phyloP scores from a whole-genome alignment of 2,797 vertebrate species.

The Intellagama lesueurii region DNA sequence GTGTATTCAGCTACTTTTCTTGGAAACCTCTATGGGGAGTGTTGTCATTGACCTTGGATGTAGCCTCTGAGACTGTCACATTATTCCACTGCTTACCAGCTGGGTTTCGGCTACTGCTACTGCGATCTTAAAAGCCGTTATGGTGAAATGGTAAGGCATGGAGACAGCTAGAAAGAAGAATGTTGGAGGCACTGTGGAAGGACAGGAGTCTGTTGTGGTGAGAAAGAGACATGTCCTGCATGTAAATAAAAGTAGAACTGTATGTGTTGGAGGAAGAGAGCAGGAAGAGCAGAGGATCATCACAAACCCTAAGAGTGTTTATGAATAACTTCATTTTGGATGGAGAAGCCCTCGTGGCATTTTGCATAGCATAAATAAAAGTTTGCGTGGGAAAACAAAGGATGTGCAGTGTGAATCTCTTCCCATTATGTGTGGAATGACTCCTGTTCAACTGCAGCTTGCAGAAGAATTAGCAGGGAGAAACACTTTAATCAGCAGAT shows the following conservation, averaged over 20 bases:
- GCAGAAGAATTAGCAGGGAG: not conserved
- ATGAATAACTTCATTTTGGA: not conserved
- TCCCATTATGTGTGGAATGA: not conserved
- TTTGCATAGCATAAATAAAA: not conserved
- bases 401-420: not conserved
- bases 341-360: not conserved
- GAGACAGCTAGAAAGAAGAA: not conserved
- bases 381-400: no score
- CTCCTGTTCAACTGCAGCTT: not conserved
- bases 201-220: not conserved
- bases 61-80: not conserved
- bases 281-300: not conserved
- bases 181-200: not conserved
- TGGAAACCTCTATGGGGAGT: not conserved
- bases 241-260: not conserved
- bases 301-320: not conserved
- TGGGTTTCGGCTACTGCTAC: conserved; percentile 16
- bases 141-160: not conserved
- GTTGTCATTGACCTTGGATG: conserved; percentile 29
- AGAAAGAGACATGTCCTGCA: not conserved
- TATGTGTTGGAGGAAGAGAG: not conserved
- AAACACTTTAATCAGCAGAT: not conserved
- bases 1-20: not conserved
- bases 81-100: not conserved
- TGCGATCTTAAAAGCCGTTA: not conserved